phyloP scores from a whole-genome alignment of 2,113 vertebrate genomes.

The Festucalex cinctus region DNA sequence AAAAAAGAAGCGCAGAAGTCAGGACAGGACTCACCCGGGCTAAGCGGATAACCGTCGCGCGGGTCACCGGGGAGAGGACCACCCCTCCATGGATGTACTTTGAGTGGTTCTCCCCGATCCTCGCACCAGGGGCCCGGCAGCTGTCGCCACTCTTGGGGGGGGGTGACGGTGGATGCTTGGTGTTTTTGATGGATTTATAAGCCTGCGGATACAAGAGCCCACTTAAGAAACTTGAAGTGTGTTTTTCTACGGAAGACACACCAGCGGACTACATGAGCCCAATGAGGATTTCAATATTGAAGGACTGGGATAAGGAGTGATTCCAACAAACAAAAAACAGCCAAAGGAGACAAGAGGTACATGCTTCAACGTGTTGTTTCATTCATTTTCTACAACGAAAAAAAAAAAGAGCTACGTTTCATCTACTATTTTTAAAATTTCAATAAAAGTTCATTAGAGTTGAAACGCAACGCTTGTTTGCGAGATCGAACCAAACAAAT shows the following conservation, averaged over 20 bases:
- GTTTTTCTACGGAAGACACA: slow-evolving; percentile 1
- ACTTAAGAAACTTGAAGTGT: not conserved
- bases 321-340: not conserved
- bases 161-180: not conserved
- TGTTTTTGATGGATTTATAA: slow-evolving; percentile 64
- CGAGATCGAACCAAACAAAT: not conserved
- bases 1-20: not conserved
- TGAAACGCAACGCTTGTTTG: not conserved
- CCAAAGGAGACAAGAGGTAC: slow-evolving; percentile 32
- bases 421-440: not conserved
- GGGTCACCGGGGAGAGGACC: not conserved
- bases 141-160: slow-evolving; percentile 40
- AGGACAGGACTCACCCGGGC: not conserved
- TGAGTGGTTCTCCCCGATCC: not conserved
- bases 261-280: slow-evolving; percentile 16
- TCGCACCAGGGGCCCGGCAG: slow-evolving; percentile 34
- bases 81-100: slow-evolving; percentile 5
- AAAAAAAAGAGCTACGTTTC: not conserved
- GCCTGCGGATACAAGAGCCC: slow-evolving; percentile 19
- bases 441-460: not conserved
- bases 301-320: slow-evolving; percentile 47
- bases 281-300: slow-evolving; percentile 53
- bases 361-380: slow-evolving; percentile 28
- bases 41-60: not conserved
- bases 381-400: slow-evolving; percentile 19